Evolutionary conservation across 2,888 invertebrate species (phyloP).

Genomic region (Eretmocerus hayati): DNA sequence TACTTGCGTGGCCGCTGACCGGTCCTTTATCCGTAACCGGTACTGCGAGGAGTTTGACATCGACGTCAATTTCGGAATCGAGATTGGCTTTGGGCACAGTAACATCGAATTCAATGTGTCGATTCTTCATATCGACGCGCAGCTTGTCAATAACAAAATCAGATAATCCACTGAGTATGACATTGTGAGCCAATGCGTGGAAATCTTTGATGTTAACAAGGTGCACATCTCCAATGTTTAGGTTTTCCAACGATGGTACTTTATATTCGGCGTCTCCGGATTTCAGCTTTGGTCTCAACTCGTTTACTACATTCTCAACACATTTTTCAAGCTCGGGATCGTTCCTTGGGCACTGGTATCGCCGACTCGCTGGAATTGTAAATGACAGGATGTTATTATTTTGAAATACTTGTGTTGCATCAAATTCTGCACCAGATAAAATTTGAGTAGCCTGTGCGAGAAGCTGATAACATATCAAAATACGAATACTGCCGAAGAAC

Average conservation of each 20-base stretch:
- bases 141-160: constrained; percentile 23
- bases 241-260: constrained; percentile 35
- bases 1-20: constrained; percentile 30
- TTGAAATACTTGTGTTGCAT: too few species aligned
- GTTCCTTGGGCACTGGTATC: constrained; percentile 33
- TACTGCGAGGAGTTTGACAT: constrained; percentile 33
- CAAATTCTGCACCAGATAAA: too few species aligned
- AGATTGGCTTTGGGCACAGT: constrained; percentile 25
- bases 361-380: constrained; percentile 36
- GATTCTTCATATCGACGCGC: constrained; percentile 27
- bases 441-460: too few species aligned
- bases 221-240: constrained; percentile 28
- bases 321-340: constrained; percentile 37
- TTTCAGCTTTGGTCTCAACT: constrained; percentile 23
- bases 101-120: constrained; percentile 20
- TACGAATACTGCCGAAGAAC: too few species aligned
- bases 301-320: constrained; percentile 28
- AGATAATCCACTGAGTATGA: constrained; percentile 30
- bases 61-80: constrained; percentile 32
- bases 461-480: too few species aligned
- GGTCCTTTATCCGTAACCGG: constrained; percentile 35
- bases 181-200: constrained; percentile 28
- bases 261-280: constrained; percentile 38
- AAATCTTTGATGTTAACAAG: constrained; percentile 31
- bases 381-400: too few species aligned